Evolutionary conservation across 1,140 invertebrate species (phyloP).

Genomic region (Drosophila quadrilineata): DNA sequence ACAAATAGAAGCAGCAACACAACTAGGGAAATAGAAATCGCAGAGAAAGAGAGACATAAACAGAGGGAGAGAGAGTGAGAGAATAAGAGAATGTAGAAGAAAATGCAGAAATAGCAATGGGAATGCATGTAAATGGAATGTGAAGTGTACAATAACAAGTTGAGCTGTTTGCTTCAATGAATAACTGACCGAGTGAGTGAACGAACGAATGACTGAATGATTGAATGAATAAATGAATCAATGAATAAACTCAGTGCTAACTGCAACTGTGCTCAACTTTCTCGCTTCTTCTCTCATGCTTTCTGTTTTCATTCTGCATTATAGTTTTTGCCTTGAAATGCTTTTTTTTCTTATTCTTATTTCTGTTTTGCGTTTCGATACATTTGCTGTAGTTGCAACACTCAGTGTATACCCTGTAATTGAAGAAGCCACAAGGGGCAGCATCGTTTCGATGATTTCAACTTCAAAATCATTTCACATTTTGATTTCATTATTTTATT

Average conservation of each 20-base stretch:
- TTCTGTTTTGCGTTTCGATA: no score
- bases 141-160: slow-evolving; percentile 30
- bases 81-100: neutral
- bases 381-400: no score
- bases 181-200: slow-evolving; percentile 26
- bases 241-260: slow-evolving; percentile 1
- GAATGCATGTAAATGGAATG: slow-evolving; percentile 19
- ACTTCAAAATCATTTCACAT: no score
- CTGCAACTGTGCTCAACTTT: neutral
- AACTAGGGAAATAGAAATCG: slow-evolving; percentile 17
- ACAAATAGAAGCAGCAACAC: slow-evolving; percentile 40
- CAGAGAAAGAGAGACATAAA: slow-evolving; percentile 17
- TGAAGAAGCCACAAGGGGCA: no score
- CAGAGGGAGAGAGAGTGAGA: neutral
- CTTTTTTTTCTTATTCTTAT: no score
- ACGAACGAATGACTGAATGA: slow-evolving; percentile 14
- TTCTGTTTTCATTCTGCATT: slow-evolving; percentile 14
- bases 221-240: slow-evolving; percentile 27
- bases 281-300: neutral
- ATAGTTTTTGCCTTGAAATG: neutral
- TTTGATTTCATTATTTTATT: no score
- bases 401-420: no score
- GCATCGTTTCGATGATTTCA: no score
- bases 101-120: slow-evolving; percentile 25
- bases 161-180: slow-evolving; percentile 34